Base-by-base conservation (phyloP, 2,888 invertebrate genomes). In the Amphiduros pacificus region DNA sequence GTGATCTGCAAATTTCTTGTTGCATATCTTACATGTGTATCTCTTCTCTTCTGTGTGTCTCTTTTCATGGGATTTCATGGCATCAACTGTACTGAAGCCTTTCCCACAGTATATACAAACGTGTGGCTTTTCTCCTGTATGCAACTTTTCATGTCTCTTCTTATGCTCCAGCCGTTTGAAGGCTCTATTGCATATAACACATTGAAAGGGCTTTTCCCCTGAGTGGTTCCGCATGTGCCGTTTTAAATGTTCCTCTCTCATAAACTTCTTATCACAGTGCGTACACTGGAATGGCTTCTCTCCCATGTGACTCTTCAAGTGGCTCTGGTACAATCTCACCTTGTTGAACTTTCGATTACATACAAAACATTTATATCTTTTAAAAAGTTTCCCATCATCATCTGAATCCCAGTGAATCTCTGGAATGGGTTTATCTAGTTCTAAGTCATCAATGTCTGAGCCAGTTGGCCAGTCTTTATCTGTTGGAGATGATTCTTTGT, bases 211-310 rank as follows among this genome's bases (percentile, higher is more conserved):
- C 5, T 32, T 29, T 14, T 53, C 53, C 6, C 53, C 32, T 31
- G 53, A 24, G 53, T 53, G 53, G 51, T 29, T 51, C 29, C 27
- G 31, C 20, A 22, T 51, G 51, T 51, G 51, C 11, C 51, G 11
- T n/a, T 53, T 29, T 22, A 53, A 17, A 24, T 53, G 53, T 14
- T 53, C 53, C 14, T 31, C 17, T 22, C 53, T 20, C 24, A 22
- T 53, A 22, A 20, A 53, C 32, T 36, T 36, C 32, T 53, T 53
- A 20, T 36, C 53, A 31, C 53, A 53, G n/a, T n/a, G n/a, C 6
- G 14, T n/a, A 53, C 53, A 53, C 20, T n/a, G n/a, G n/a, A n/a
- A n/a, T n/a, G n/a, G n/a, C n/a, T n/a, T n/a, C n/a, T n/a, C n/a
- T n/a, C n/a, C n/a, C n/a, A n/a, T n/a, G n/a, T n/a, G n/a, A n/a